phyloP scores from a whole-genome alignment of 2,113 vertebrate species.

The Neofelis nebulosa region DNA sequence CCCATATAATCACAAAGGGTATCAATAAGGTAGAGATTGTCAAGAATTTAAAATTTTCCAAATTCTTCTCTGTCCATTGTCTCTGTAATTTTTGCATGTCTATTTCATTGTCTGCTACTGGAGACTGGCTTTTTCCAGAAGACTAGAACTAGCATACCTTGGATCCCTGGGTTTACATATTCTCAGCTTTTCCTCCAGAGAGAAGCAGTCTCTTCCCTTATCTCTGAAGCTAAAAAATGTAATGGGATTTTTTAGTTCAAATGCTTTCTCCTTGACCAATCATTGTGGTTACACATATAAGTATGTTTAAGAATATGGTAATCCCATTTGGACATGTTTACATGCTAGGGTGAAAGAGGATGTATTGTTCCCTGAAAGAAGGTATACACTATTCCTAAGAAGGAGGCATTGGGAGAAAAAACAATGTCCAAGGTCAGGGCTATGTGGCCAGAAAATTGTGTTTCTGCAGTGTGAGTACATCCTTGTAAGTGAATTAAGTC shows the following conservation, averaged over 20 bases:
- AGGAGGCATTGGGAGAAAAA: not conserved
- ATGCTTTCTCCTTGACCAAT: not conserved
- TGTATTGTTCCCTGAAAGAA: not conserved
- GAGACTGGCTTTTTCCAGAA: not conserved
- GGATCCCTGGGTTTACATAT: not conserved
- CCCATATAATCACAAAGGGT: not conserved
- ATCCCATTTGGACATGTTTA: not conserved
- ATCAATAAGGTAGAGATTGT: not conserved
- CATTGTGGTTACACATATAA: not conserved
- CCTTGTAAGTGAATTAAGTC: not conserved
- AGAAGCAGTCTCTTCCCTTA: not conserved
- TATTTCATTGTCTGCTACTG: not conserved
- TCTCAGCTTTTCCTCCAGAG: not conserved
- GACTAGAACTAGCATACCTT: not conserved
- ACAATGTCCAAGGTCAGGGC: rapidly evolving
- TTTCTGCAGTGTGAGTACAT: not conserved
- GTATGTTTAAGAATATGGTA: not conserved
- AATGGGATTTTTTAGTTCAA: not conserved
- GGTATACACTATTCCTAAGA: not conserved
- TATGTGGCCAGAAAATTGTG: not conserved
- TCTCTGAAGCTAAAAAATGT: not conserved
- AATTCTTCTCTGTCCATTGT: not conserved
- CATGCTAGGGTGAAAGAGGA: not conserved
- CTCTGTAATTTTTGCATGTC: not conserved
- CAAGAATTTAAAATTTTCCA: not conserved